A percentile compares a stretch with the other conserved stretches of the same genome.
These are phyloP conservation scores for Poeciliopsis gracilis DNA, from an alignment of 2,797 vertebrate species.

Conservation along the genomic window DNA sequence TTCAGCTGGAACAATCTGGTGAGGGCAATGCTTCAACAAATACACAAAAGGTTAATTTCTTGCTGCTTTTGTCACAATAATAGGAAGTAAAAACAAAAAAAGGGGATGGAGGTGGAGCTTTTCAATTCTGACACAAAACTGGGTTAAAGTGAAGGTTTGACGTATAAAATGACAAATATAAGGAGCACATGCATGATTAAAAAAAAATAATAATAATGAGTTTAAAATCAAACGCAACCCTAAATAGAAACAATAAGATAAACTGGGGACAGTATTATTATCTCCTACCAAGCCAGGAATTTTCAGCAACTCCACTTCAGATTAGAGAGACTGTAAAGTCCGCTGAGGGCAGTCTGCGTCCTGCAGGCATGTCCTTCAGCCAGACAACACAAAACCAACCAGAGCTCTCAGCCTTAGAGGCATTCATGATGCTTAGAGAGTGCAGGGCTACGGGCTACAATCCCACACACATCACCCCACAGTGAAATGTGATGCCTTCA, in stretches of 20 bases:
- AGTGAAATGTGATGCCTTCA: not conserved
- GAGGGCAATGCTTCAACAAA: not conserved
- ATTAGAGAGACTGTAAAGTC: not conserved
- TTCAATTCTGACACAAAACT: not conserved
- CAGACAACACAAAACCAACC: not conserved
- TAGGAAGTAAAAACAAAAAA: not conserved
- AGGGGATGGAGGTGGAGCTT: not conserved
- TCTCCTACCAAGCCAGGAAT: not conserved
- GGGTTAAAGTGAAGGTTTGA: not conserved
- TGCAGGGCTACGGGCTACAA: not conserved
- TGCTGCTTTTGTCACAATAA: not conserved
- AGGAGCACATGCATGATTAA: not conserved
- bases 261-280: not conserved
- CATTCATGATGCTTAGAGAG: not conserved
- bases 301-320: not conserved
- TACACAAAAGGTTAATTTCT: not conserved
- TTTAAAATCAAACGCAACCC: not conserved
- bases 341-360: not conserved
- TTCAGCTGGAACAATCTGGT: not conserved
- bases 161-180: not conserved
- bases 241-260: not conserved
- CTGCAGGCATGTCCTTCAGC: not conserved
- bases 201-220: not conserved
- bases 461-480: not conserved
- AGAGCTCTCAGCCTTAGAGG: not conserved